Base-by-base conservation (phyloP, 2,888 invertebrate species). In the Gryllus longicercus region DNA sequence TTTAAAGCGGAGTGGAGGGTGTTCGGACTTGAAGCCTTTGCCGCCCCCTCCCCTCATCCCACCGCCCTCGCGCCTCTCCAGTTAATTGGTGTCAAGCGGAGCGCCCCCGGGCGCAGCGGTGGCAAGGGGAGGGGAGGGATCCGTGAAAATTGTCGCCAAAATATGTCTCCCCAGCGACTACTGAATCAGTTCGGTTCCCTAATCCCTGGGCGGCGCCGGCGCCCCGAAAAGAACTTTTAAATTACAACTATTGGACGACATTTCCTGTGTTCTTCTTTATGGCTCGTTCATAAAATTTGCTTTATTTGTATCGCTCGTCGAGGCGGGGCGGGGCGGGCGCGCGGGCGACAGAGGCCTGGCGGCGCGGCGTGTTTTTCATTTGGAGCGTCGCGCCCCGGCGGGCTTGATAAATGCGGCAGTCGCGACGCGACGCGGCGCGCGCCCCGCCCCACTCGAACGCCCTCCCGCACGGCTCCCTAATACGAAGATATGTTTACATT, bases 401-500 rank as follows among this genome's bases (percentile, higher is more conserved):
- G 16, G 63, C 63, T 63, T 63, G 63, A 63, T 63, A 63, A 18
- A 63, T 63, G 63, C 63, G 63, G 63, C 63, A 63, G 14, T 63
- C 63, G 63, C 63, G 63, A n/a, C 3, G n/a, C 63, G 63, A 12
- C 38, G 38, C 38, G 38, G 38, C 38, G 38, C 8, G 38, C 38
- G 1, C 38, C 38, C 38, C 38, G 8, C 38, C 38, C 38, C 38
- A 38, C 38, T 8, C 38, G 8, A 25, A 5, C 38, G 63, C 1
- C 63, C 63, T 63, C 63, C n/a, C n/a, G 12, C 16, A 16, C n/a
- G 63, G 4, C 63, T 1, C 63, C n/a, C 16, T 63, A 18, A n/a
- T n/a, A n/a, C 63, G n/a, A 63, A 63, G 63, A 63, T 63, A 63
- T 63, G 63, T 63, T 63, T 63, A 63, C 63, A 63, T 63, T 63